These are phyloP conservation scores for Antechinus flavipes DNA, from an alignment of 2,113 vertebrate genomes.

Conservation along the genomic window DNA sequence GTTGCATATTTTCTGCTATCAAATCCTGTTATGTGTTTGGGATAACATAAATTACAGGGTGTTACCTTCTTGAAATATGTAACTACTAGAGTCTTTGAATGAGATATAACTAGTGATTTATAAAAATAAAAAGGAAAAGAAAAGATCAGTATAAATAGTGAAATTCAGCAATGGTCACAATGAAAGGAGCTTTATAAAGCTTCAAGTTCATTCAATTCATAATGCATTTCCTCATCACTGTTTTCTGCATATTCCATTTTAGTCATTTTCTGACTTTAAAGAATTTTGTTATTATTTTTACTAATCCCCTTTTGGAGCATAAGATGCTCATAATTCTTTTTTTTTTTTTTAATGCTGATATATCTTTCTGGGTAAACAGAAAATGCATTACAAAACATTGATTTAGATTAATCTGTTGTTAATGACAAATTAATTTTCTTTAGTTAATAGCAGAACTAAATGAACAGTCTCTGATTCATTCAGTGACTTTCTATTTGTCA, in stretches of 20 bases:
- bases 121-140: background rate
- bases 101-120: background rate
- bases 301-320: slow-evolving; percentile 1
- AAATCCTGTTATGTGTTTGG: background rate
- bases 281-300: slow-evolving; percentile 11
- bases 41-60: background rate
- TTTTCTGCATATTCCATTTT: background rate
- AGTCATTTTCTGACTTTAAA: slow-evolving; percentile 33
- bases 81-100: slow-evolving; percentile 9
- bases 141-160: background rate
- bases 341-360: background rate
- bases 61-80: background rate
- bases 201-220: slow-evolving; percentile 41
- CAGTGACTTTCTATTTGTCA: background rate
- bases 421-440: slow-evolving; percentile 47
- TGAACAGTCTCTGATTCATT: slow-evolving; percentile 33
- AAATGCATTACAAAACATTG: slow-evolving; percentile 23
- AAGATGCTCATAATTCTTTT: background rate
- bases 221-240: background rate
- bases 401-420: slow-evolving; percentile 54
- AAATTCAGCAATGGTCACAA: background rate
- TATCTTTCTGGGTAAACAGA: slow-evolving; percentile 28
- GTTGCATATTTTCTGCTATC: background rate
- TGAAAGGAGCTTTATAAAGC: background rate
- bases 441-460: slow-evolving; percentile 29